Evolutionary conservation across 2,888 invertebrate species (phyloP), one percentile per base, ranked within the genome.

Genomic region (Operophtera brumata): DNA sequence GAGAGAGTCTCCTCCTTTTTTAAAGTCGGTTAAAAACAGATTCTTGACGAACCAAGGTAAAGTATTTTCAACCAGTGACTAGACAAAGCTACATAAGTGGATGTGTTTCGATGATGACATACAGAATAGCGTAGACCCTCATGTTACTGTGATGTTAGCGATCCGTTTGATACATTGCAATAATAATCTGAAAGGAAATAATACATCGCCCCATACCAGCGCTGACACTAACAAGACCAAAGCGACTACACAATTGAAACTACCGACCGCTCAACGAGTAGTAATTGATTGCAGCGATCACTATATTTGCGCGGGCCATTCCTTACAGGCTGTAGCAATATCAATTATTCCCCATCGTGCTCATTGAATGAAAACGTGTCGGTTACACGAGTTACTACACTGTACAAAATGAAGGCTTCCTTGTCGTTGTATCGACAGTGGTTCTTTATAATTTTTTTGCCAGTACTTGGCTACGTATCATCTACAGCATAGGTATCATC

Each of bases 221-320:
- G 25, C 57, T 59, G 51, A 59, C 60, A 50, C 57, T 57, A 57
- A 63, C 61, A 61, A 63, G 71, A 78, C 77, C 73, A 77, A 78
- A 82, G 77, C 75, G 74, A 79, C 74, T 72, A 64, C 68, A 76
- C 86, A 88, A 87, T 88, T 89, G 87, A 78, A 80, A 78, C 73
- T 62, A 73, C 66, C 75, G 75, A 75, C 75, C 79, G 78, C 77
- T 84, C 84, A 87, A 88, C 80, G 71, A 85, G 82, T 67, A 74
- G 82, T 86, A 88, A 88, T 89, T 87, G 87, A 82, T 81, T 80
- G 77, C 67, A 69, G 66, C 67, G 77, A 80, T 80, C 76, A 72
- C 74, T 77, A 78, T 78, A 78, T 78, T 76, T 72, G 73, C 69
- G 64, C 64, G 48, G 65, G 70, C 74, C 70, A 76, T 78, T 77